A percentile compares a stretch with the other conserved stretches of the same genome.
These are phyloP conservation scores for Tiliqua scincoides DNA, from an alignment of 2,113 vertebrate genomes.

Conservation along the genomic window DNA sequence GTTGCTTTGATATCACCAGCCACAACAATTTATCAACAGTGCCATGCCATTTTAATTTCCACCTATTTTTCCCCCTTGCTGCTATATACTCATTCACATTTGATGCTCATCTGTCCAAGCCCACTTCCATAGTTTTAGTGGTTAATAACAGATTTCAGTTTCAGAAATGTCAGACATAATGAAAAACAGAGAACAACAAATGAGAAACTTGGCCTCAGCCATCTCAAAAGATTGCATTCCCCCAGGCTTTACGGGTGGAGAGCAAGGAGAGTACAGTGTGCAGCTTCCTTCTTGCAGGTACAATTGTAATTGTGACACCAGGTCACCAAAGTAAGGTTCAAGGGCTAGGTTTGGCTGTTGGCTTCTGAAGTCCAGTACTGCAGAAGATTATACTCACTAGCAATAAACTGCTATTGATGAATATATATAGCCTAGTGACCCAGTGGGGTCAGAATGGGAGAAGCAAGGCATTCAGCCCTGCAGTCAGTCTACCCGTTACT, in stretches of 20 bases:
- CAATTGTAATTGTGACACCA: not conserved
- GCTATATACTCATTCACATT: conserved; percentile 7
- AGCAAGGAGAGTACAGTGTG: not conserved
- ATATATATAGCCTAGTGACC: too few relatives aligned
- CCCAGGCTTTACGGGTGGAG: not conserved
- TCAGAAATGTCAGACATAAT: conserved; percentile 37
- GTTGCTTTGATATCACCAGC: conserved; percentile 23
- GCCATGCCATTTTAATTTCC: conserved; percentile 42
- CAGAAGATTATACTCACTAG: not conserved
- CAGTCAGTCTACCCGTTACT: too few relatives aligned
- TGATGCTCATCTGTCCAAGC: conserved; percentile 4
- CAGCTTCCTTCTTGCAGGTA: not conserved
- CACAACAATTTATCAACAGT: conserved; percentile 17
- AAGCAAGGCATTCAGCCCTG: too few relatives aligned
- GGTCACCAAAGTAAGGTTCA: not conserved
- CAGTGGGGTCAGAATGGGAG: too few relatives aligned
- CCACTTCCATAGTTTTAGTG: not conserved
- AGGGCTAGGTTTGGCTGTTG: not conserved
- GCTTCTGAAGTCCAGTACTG: not conserved
- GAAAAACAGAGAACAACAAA: not conserved
- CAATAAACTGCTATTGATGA: not conserved
- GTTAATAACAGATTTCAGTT: not conserved
- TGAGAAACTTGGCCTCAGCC: not conserved
- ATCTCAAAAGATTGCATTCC: not conserved
- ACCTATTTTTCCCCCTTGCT: conserved; percentile 39